Evolutionary conservation across 2,888 invertebrate genomes (phyloP), one percentile per base, ranked within the genome.

Genomic region (Timandra comae): DNA sequence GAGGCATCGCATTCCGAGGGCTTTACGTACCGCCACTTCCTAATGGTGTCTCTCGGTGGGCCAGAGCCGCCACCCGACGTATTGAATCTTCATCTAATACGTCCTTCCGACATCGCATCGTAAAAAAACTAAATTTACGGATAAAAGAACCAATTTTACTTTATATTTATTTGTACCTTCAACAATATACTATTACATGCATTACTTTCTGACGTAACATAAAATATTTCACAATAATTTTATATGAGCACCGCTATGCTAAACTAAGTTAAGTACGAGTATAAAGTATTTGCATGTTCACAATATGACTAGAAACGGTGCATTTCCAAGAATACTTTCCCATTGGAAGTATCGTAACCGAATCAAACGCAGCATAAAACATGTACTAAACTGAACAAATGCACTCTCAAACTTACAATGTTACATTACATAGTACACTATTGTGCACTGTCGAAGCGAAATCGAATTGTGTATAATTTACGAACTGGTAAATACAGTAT

Each of bases 41-140:
- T 84, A 81, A 80, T 82, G 76, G 80, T 74, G 70, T 67, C 67
- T 65, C 63, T 56, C 51, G 45, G 16, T 16, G 41, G 61, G 54
- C 49, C 60, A 56, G 52, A 56, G 52, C 58, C 63, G 63, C 41
- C 47, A 41, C 50, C 63, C 59, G 65, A 76, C 73, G 76, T 79
- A 80, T 80, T 76, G 78, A 78, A 77, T 77, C 76, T 78, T 77
- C 72, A 76, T 75, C 74, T 71, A 69, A 73, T 75, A 71, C 66
- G 61, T 69, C 64, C 64, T 60, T 63, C 63, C 52, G 59, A 61
- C 61, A 54, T 57, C 51, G 49, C 54, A 51, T 56, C 55, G 57
- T 61, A 59, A 71, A 65, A n/a, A 68, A 67, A 64, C 55, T 54
- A 60, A 60, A 66, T 64, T 63, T 54, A 63, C 49, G 49, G 51